phyloP scores from a whole-genome alignment of 2,113 vertebrate genomes.

The Epinephelus moara region DNA sequence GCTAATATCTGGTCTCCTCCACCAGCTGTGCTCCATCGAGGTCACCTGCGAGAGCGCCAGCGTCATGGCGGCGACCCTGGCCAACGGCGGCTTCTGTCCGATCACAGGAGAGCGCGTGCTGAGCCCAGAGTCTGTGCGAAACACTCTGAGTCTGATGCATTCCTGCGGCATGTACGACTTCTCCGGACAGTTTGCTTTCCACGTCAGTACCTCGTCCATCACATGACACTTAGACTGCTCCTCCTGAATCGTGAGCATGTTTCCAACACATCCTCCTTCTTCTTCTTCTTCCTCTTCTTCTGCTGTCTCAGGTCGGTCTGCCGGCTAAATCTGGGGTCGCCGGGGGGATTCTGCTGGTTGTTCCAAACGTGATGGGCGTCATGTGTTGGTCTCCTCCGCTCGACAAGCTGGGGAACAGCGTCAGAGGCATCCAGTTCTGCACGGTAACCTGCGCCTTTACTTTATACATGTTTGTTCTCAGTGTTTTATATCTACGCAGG shows the following conservation, averaged over 20 bases:
- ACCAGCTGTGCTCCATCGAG: slow-evolving; percentile 96
- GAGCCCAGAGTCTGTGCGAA: slow-evolving; percentile 95
- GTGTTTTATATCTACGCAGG: too few species aligned
- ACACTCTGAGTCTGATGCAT: slow-evolving; percentile 98
- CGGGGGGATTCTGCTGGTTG: slow-evolving; percentile 96
- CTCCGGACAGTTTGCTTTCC: slow-evolving; percentile 98
- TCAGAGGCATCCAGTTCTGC: slow-evolving; percentile 98
- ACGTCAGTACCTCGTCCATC: slow-evolving; percentile 87
- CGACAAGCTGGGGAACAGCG: slow-evolving; percentile 99
- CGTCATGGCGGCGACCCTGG: slow-evolving; percentile 97
- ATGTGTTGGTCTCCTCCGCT: slow-evolving; percentile 99
- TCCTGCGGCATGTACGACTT: slow-evolving; percentile 99
- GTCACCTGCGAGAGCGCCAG: slow-evolving; percentile 98
- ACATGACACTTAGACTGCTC: too few species aligned
- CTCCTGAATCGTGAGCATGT: rapidly evolving
- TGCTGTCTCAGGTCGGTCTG: slow-evolving; percentile 90
- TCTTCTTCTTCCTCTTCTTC: too few species aligned
- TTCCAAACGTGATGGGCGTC: slow-evolving; percentile 99
- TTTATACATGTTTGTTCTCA: not conserved
- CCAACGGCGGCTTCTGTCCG: slow-evolving; percentile 98
- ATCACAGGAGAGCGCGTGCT: slow-evolving; percentile 97
- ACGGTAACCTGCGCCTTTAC: slow-evolving; percentile 84
- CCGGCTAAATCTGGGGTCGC: slow-evolving; percentile 97
- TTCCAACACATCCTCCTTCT: not conserved
- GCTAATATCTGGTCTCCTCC: too few species aligned